These are phyloP conservation scores for Ladona fulva DNA, from an alignment of 1,140 invertebrate genomes.

Conservation along the genomic window DNA sequence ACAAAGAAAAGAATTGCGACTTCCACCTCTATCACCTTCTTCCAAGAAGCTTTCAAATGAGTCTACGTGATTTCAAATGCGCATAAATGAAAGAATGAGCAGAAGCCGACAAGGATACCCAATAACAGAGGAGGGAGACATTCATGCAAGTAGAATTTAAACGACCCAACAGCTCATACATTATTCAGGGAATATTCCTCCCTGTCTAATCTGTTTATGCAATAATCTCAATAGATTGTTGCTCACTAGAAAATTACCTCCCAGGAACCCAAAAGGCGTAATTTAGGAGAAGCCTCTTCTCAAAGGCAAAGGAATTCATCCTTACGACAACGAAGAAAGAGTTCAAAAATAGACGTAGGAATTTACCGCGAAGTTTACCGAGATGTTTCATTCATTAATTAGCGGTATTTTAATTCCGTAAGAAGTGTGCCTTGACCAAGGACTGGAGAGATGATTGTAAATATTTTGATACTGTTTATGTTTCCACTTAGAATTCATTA, in stretches of 20 bases:
- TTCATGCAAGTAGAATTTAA: slow-evolving; percentile 2
- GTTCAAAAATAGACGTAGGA: too few species aligned
- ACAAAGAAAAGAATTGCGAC: too few species aligned
- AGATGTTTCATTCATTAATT: too few species aligned
- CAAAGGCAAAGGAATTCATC: too few species aligned
- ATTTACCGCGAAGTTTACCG: too few species aligned
- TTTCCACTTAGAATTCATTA: too few species aligned
- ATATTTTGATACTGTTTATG: too few species aligned
- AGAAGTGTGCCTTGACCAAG: too few species aligned
- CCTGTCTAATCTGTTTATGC: neutral
- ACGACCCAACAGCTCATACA: neutral
- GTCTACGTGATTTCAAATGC: neutral
- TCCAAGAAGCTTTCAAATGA: neutral
- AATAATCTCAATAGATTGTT: slow-evolving; percentile 7
- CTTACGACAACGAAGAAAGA: too few species aligned
- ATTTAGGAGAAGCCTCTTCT: neutral
- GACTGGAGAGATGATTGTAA: too few species aligned
- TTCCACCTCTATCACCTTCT: too few species aligned
- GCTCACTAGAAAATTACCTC: neutral
- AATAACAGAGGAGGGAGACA: neutral
- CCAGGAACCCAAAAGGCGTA: neutral
- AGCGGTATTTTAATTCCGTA: too few species aligned
- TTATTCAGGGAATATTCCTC: neutral
- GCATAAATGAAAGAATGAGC: neutral
- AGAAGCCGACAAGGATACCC: neutral